phyloP scores from a whole-genome alignment of 2,888 invertebrate species.

The Pyrochroa serraticornis region DNA sequence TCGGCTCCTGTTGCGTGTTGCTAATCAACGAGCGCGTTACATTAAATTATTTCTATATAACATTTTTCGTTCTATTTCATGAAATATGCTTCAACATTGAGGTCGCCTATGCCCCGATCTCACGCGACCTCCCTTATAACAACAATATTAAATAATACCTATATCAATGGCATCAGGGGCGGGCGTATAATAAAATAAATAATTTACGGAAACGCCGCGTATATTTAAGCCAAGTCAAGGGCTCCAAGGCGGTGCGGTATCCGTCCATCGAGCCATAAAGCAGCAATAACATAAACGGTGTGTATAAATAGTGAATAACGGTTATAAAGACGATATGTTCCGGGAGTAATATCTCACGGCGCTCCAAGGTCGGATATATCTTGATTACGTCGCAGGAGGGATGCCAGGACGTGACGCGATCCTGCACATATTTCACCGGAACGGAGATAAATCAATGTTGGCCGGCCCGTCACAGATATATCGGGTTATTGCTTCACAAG shows the following conservation, averaged over 20 bases:
- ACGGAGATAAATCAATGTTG: conserved; percentile 56
- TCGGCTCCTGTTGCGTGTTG: conserved; percentile 27
- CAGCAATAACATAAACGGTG: conserved; percentile 49
- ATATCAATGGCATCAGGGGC: too few relatives aligned
- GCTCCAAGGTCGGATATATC: conserved; percentile 57
- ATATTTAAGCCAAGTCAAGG: conserved; percentile 9
- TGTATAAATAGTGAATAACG: conserved; percentile 54
- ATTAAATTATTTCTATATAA: conserved; percentile 25
- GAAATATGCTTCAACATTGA: conserved; percentile 11
- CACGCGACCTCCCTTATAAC: too few relatives aligned
- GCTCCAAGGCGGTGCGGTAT: conserved; percentile 9
- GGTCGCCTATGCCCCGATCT: too few relatives aligned
- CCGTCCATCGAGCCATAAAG: conserved; percentile 34
- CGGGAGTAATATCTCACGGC: conserved; percentile 54
- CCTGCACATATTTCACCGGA: conserved; percentile 55
- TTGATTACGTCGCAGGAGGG: conserved; percentile 52
- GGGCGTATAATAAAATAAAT: background rate
- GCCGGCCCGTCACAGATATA: conserved; percentile 52
- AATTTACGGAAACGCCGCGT: conserved; percentile 27
- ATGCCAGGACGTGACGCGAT: conserved; percentile 53
- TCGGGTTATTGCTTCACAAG: conserved; percentile 45
- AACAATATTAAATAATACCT: too few relatives aligned
- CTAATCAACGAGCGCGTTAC: conserved; percentile 29
- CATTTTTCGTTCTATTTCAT: conserved; percentile 26
- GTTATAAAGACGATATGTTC: conserved; percentile 53